Evolutionary conservation across 1,140 invertebrate genomes (phyloP).

Genomic region (Bombus haemorrhoidalis): DNA sequence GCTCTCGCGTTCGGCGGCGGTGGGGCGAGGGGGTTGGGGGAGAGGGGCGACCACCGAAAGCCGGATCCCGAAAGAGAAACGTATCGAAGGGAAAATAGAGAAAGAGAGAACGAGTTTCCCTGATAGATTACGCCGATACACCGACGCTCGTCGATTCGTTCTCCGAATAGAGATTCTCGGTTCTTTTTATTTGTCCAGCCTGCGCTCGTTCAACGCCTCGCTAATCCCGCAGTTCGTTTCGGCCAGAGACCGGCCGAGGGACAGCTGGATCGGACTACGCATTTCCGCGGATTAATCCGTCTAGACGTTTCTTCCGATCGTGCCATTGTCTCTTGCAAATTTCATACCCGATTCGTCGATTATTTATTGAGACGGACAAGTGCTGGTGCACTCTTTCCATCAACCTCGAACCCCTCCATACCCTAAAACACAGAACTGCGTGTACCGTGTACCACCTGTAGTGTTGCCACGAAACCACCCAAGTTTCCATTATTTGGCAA

Average conservation of each 20-base stretch:
- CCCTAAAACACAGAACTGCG: neutral
- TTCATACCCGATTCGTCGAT: neutral
- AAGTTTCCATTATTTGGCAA: neutral
- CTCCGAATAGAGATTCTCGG: slow-evolving; percentile 41
- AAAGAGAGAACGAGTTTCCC: slow-evolving; percentile 39
- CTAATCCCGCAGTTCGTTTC: slow-evolving; percentile 34
- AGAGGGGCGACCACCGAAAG: neutral
- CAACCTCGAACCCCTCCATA: neutral
- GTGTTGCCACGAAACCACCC: neutral
- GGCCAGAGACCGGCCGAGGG: neutral
- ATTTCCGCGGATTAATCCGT: slow-evolving; percentile 19
- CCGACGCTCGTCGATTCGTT: slow-evolving; percentile 40
- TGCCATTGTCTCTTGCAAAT: neutral
- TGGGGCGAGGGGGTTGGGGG: too few relatives aligned
- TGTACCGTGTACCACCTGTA: neutral
- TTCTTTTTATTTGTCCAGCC: slow-evolving; percentile 37
- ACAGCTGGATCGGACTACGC: slow-evolving; percentile 9
- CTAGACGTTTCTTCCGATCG: slow-evolving; percentile 13
- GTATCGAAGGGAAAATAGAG: slow-evolving; percentile 23
- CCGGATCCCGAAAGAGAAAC: neutral
- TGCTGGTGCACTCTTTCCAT: neutral
- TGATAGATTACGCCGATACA: slow-evolving; percentile 62
- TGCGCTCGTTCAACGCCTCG: slow-evolving; percentile 36
- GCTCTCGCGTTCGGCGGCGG: slow-evolving; percentile 3
- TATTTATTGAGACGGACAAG: neutral